Base-by-base conservation (phyloP, 2,113 vertebrate species). In the Nothobranchius furzeri region DNA sequence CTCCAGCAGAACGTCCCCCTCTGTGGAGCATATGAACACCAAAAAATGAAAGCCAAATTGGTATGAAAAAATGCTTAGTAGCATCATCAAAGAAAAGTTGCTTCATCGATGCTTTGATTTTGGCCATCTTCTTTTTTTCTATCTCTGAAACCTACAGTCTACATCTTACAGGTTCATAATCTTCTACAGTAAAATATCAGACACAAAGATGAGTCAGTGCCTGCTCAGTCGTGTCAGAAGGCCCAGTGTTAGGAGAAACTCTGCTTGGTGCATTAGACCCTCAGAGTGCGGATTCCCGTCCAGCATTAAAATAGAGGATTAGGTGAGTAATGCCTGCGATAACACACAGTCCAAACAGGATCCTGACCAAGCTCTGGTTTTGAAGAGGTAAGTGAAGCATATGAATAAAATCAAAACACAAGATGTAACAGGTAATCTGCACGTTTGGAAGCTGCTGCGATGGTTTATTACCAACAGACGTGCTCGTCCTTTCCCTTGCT, bases 241-340 rank as follows among this genome's bases (percentile, higher is more conserved):
- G 79, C 58, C 53, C 60, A 3, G 48, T n/a, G 15, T 10, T 8
- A 49, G 62, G 78, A 79, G 75, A 87, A 84, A 83, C 80, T 73
- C 78, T 84, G 30, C 20, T 20, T 71, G 65, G 70, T 76, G 68
- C 70, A 88, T 85, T 79, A 70, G 63, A 58, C 70, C 56, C 42
- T 72, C 75, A 76, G 64, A 70, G 66, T 71, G 58, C 75, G 67
- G 77, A 78, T 83, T 81, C 75, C 81, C 68, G 68, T 84, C 59
- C 64, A 73, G 13, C 65, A 49, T 20, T 85, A 73, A 80, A 82
- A 72, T 76, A 55, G 69, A 68, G 78, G 83, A 90, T 90, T 87
- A 85, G 57, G 37, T 5, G 15, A 63, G 77, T 84, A 82, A 82
- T 75, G 73, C 75, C 60, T 50, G 64, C n/a, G 35, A 73, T 74